phyloP scores from a whole-genome alignment of 2,888 invertebrate genomes.

The Chloroclystis v-ata region DNA sequence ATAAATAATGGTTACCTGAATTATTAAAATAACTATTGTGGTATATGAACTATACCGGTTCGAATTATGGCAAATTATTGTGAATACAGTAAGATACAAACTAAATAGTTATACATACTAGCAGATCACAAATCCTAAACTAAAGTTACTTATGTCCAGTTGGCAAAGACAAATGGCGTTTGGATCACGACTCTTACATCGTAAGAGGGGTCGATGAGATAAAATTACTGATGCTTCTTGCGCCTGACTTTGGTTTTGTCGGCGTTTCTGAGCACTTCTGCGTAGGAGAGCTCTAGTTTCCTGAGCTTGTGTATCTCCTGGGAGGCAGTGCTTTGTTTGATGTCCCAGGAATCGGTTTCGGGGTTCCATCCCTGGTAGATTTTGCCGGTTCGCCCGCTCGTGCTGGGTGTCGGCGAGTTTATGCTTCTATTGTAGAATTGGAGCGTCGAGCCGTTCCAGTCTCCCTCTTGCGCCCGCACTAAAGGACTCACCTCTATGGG shows the following conservation, averaged over 20 bases:
- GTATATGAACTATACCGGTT: constrained; percentile 56
- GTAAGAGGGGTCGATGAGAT: constrained; percentile 63
- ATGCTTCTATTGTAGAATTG: constrained; percentile 82
- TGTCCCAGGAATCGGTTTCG: constrained; percentile 70
- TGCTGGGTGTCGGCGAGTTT: constrained; percentile 79
- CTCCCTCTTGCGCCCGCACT: constrained; percentile 55
- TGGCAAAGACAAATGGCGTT: constrained; percentile 76
- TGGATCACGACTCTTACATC: constrained; percentile 63
- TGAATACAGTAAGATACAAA: constrained; percentile 63
- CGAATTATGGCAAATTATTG: constrained; percentile 71
- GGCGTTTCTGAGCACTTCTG: constrained; percentile 87
- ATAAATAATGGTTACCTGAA: constrained; percentile 45
- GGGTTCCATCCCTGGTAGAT: constrained; percentile 73
- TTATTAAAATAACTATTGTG: constrained; percentile 41
- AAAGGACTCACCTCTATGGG: constrained; percentile 76
- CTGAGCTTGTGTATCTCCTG: constrained; percentile 90
- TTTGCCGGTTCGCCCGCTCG: constrained; percentile 68
- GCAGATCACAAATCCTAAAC: constrained; percentile 75
- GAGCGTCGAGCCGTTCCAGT: constrained; percentile 85
- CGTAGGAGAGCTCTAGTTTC: constrained; percentile 89
- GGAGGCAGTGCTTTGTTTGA: constrained; percentile 84
- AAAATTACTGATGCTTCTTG: constrained; percentile 74
- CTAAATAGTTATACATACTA: constrained; percentile 65
- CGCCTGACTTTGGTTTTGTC: constrained; percentile 77
- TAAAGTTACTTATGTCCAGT: constrained; percentile 69